Evolutionary conservation across 2,888 invertebrate species (phyloP).

Genomic region (Scaeva pyrastri): DNA sequence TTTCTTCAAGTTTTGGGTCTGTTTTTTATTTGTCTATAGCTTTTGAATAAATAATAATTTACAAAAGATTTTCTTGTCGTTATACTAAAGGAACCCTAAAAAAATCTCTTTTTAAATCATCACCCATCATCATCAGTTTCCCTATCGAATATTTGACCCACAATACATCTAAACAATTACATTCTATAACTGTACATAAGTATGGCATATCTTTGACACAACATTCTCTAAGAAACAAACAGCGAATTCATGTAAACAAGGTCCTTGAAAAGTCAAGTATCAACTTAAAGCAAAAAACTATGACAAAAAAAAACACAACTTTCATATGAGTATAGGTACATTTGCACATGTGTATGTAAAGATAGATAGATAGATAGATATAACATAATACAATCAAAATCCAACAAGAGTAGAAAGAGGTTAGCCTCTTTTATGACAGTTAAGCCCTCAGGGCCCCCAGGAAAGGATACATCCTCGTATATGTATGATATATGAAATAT

Average conservation of each 20-base stretch:
- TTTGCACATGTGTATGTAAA: background rate
- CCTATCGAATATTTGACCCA: slow-evolving; percentile 1
- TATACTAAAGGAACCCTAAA: too few relatives aligned
- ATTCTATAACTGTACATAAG: too few relatives aligned
- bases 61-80: too few relatives aligned
- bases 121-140: background rate
- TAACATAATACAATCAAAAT: slow-evolving; percentile 26
- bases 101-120: background rate
- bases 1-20: too few relatives aligned
- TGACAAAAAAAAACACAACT: background rate
- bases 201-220: background rate
- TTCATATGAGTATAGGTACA: background rate
- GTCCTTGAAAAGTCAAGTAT: slow-evolving; percentile 35
- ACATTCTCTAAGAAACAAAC: background rate
- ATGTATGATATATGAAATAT: slow-evolving; percentile 3
- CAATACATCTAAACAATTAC: slow-evolving; percentile 3
- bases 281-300: slow-evolving; percentile 34
- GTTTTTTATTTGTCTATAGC: too few relatives aligned
- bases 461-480: too few relatives aligned
- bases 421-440: slow-evolving; percentile 29
- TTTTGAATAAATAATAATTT: too few relatives aligned
- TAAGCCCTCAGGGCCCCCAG: slow-evolving; percentile 3
- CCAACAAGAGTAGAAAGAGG: background rate
- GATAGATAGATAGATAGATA: background rate
- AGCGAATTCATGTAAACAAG: slow-evolving; percentile 38